phyloP scores from a whole-genome alignment of 2,113 vertebrate species.

The Anhinga anhinga region DNA sequence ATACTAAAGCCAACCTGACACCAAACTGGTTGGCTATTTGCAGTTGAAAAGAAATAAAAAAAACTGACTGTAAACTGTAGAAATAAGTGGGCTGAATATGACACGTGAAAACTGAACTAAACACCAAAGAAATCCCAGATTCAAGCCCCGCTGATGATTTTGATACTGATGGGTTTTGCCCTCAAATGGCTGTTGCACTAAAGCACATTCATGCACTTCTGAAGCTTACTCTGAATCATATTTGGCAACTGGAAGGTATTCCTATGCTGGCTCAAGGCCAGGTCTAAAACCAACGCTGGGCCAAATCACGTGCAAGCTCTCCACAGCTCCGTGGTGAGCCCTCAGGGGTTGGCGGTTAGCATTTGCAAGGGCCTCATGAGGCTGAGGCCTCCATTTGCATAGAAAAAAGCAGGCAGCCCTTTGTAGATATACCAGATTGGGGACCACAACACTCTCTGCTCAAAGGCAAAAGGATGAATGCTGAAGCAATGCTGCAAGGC shows the following conservation, averaged over 20 bases:
- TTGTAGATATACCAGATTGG: not conserved
- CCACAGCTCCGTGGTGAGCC: not conserved
- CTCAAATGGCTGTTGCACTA: not conserved
- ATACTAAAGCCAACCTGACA: not conserved
- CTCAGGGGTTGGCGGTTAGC: rapidly evolving
- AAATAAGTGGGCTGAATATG: not conserved
- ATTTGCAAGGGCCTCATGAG: not conserved
- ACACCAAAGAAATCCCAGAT: not conserved
- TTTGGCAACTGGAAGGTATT: not conserved
- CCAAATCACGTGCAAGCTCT: not conserved
- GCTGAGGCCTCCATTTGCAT: not conserved
- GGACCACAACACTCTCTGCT: too few species aligned
- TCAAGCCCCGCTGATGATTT: not conserved
- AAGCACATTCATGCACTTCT: too few species aligned
- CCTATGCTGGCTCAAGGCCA: not conserved
- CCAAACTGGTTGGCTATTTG: not conserved
- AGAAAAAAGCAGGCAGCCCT: not conserved
- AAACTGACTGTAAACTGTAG: not conserved
- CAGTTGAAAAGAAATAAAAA: not conserved
- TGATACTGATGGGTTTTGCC: not conserved
- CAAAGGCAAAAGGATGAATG: not conserved
- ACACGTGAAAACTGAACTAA: not conserved
- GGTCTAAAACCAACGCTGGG: not conserved
- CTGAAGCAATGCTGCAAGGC: not conserved
- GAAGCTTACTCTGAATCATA: rapidly evolving